These are phyloP conservation scores for Myotis pilosus DNA, from an alignment of 2,797 vertebrate species.

Conservation along the genomic window DNA sequence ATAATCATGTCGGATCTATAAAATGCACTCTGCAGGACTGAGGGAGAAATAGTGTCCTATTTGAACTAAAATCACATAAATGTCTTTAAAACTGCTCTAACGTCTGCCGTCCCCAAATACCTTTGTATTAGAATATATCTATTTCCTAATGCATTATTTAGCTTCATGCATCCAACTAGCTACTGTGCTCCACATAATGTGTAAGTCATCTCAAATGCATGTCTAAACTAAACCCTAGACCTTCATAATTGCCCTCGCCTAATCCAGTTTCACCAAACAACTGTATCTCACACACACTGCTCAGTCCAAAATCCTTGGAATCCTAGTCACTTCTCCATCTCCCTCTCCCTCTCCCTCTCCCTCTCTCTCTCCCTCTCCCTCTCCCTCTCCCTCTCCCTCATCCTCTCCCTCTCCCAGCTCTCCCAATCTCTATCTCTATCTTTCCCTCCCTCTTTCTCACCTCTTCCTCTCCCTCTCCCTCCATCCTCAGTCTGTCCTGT, in stretches of 20 bases:
- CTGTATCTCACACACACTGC: background rate
- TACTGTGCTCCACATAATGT: background rate
- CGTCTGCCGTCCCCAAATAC: background rate
- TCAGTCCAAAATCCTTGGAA: background rate
- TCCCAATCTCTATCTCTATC: too few species aligned
- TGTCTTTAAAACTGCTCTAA: background rate
- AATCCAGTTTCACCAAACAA: background rate
- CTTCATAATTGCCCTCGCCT: background rate
- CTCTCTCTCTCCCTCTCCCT: accelerated
- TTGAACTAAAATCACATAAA: background rate
- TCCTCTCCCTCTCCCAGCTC: background rate
- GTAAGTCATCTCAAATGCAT: background rate
- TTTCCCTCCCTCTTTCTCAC: too few species aligned
- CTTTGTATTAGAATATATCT: background rate
- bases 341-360: background rate
- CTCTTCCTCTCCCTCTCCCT: accelerated
- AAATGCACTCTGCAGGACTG: background rate
- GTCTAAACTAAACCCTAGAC: background rate
- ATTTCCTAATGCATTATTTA: background rate
- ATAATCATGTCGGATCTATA: background rate
- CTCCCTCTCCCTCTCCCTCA: too few species aligned
- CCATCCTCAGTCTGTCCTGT: background rate
- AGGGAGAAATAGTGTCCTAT: background rate
- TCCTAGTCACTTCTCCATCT: too few species aligned
- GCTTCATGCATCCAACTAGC: background rate